A percentile compares a stretch with the other conserved stretches of the same genome.
These are phyloP conservation scores for Aricia agestis DNA, from an alignment of 1,140 invertebrate genomes.

Conservation along the genomic window DNA sequence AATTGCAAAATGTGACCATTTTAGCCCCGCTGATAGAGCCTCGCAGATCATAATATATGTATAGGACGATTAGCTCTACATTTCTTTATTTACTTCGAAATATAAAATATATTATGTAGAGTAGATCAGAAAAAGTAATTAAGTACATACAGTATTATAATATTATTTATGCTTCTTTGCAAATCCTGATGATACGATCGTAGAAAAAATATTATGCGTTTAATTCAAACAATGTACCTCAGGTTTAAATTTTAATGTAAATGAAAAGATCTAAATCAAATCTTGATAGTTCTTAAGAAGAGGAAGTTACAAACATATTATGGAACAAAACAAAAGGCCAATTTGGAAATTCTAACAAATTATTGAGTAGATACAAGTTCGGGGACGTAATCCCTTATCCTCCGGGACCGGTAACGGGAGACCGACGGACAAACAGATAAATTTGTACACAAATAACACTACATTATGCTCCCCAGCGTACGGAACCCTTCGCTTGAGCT, in stretches of 20 bases:
- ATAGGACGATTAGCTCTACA: too few relatives aligned
- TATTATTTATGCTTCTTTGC: too few relatives aligned
- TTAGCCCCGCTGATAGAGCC: too few relatives aligned
- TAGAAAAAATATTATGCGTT: not conserved
- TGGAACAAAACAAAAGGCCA: slow-evolving; percentile 5
- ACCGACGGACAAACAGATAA: slow-evolving; percentile 59
- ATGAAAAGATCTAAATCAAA: not conserved
- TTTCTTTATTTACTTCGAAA: too few relatives aligned
- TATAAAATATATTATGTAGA: too few relatives aligned
- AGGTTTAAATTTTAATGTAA: too few relatives aligned
- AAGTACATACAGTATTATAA: too few relatives aligned
- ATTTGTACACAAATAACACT: slow-evolving; percentile 62
- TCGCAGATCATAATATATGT: too few relatives aligned
- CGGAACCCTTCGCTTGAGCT: not conserved
- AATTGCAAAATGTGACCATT: too few relatives aligned
- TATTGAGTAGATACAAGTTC: slow-evolving; percentile 21
- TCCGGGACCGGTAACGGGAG: slow-evolving; percentile 57
- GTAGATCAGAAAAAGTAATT: too few relatives aligned
- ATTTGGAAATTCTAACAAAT: slow-evolving; percentile 14
- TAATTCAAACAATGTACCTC: too few relatives aligned
- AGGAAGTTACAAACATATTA: not conserved
- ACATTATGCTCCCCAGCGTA: slow-evolving; percentile 31
- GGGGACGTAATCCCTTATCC: slow-evolving; percentile 40
- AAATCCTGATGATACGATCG: too few relatives aligned
- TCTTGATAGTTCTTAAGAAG: not conserved